Conservation (phyloP, 2,888 invertebrate species). For the Mayetiola destructor region DNA sequence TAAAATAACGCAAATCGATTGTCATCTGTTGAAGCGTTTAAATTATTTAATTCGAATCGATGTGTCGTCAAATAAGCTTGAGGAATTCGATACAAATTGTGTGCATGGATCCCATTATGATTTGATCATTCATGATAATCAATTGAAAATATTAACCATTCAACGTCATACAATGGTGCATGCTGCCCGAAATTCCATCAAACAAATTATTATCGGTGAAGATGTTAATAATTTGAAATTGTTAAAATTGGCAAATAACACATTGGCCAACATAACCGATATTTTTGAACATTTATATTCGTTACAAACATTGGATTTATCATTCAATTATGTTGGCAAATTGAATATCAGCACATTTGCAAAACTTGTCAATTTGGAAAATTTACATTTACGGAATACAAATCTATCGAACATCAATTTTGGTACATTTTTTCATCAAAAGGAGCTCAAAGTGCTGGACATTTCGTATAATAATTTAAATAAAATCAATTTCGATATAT, state of each 20-base stretch:
- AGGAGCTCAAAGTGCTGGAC: slow-evolving; percentile 34
- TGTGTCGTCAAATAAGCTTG: slow-evolving; percentile 27
- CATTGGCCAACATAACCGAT: slow-evolving; percentile 25
- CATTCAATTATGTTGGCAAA: slow-evolving; percentile 29
- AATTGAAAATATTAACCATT: slow-evolving; percentile 25
- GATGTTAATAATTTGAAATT: slow-evolving; percentile 25
- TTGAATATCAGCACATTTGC: slow-evolving; percentile 31
- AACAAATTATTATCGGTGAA: slow-evolving; percentile 23
- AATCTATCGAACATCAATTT: slow-evolving; percentile 27
- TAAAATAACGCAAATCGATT: slow-evolving; percentile 25
- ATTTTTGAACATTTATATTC: background rate
- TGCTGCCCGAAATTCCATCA: slow-evolving; percentile 30
- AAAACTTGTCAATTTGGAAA: slow-evolving; percentile 27
- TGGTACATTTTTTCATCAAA: slow-evolving; percentile 33
- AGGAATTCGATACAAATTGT: slow-evolving; percentile 28
- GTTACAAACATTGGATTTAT: slow-evolving; percentile 28
- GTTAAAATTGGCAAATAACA: slow-evolving; percentile 27
- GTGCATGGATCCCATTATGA: slow-evolving; percentile 26
- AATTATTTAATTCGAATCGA: slow-evolving; percentile 29
- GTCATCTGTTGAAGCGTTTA: slow-evolving; percentile 29
- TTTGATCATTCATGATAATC: slow-evolving; percentile 28
- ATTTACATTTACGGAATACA: slow-evolving; percentile 26
- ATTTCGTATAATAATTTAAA: slow-evolving; percentile 39
- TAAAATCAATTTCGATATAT: slow-evolving; percentile 32
- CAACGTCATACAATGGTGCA: slow-evolving; percentile 28